Conservation (phyloP, 2,113 vertebrate species). For the Hoplias malabaricus region DNA sequence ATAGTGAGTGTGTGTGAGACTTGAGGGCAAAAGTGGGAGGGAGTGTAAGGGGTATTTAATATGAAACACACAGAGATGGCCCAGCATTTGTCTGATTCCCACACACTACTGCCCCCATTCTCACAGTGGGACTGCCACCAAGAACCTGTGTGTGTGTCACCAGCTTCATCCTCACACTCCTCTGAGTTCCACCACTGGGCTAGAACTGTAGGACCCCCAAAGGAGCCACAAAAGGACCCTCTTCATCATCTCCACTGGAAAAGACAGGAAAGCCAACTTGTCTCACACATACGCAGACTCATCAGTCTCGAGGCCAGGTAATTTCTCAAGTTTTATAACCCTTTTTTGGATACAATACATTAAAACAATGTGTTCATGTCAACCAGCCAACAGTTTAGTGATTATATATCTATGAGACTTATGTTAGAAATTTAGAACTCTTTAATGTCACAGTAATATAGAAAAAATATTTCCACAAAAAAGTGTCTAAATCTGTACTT, state of each 20-base stretch:
- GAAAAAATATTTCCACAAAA: too few species aligned
- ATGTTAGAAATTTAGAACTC: too few species aligned
- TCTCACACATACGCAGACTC: neutral
- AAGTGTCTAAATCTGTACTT: too few species aligned
- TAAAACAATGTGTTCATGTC: too few species aligned
- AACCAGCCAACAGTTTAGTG: too few species aligned
- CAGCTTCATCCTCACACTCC: neutral
- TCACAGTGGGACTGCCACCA: slow-evolving; percentile 19
- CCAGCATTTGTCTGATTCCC: slow-evolving; percentile 66
- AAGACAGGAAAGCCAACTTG: neutral
- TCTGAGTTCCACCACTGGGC: neutral
- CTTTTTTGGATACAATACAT: too few species aligned
- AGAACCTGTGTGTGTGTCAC: slow-evolving; percentile 3
- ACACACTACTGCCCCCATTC: slow-evolving; percentile 27
- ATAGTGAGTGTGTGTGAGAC: slow-evolving; percentile 53
- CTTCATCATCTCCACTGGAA: neutral
- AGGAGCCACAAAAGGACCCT: slow-evolving; percentile 12
- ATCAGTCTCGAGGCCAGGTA: slow-evolving; percentile 39
- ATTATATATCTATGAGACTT: too few species aligned
- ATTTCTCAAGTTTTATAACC: slow-evolving; percentile 11
- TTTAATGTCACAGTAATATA: too few species aligned
- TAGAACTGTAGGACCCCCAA: slow-evolving; percentile 1
- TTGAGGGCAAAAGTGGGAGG: slow-evolving; percentile 59
- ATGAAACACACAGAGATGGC: slow-evolving; percentile 75
- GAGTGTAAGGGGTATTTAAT: slow-evolving; percentile 56